Percentiles rank a stretch among this genome's conserved stretches.
Evolutionary conservation across 2,797 vertebrate species (phyloP).

Genomic region (Salmo trutta): DNA sequence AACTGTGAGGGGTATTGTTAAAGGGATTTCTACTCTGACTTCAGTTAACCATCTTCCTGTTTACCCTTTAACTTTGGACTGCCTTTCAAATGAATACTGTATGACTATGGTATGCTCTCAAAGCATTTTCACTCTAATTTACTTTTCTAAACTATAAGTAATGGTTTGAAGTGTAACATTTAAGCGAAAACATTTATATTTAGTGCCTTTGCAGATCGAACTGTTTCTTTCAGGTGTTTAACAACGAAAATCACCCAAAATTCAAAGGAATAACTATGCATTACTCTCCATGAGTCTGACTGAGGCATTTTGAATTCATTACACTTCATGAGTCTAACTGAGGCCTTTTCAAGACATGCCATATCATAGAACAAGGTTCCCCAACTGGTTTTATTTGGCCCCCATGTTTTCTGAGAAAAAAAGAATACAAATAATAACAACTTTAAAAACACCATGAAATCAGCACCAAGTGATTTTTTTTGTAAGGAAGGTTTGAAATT

Average conservation of each 20-base stretch:
- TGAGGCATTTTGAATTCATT: background rate
- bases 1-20: conserved; percentile 44
- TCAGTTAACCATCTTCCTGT: conserved; percentile 34
- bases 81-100: conserved; percentile 26
- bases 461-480: no score
- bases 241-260: background rate
- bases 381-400: no score
- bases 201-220: background rate
- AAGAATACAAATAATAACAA: no score
- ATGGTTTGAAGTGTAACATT: background rate
- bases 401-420: no score
- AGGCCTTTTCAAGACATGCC: background rate
- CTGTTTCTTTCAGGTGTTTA: background rate
- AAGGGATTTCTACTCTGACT: conserved; percentile 57
- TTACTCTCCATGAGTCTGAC: background rate
- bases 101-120: conserved; percentile 3
- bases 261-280: background rate
- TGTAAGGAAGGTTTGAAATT: no score
- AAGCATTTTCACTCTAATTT: conserved; percentile 23
- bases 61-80: conserved; percentile 31
- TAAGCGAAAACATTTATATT: background rate
- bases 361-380: background rate
- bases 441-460: no score
- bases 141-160: background rate
- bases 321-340: background rate